Conservation (phyloP, 2,113 vertebrate genomes). For the Nipponia nippon region DNA sequence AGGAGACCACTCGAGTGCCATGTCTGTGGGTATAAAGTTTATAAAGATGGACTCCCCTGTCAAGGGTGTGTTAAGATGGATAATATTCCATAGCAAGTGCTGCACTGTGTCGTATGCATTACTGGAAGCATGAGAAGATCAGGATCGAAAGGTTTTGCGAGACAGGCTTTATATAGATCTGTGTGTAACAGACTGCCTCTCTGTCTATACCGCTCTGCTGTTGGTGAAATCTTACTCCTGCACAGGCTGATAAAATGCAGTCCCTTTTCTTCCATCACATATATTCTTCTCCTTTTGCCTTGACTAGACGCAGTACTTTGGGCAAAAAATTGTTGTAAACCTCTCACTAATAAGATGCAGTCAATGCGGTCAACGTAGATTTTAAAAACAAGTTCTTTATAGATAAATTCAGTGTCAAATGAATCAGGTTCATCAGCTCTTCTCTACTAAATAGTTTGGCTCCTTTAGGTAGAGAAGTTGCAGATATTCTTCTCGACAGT, state of each 20-base stretch:
- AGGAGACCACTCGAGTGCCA: not conserved
- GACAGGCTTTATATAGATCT: not conserved
- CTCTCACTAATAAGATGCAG: not conserved
- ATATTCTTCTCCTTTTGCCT: not conserved
- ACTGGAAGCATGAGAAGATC: not conserved
- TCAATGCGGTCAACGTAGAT: rapidly evolving
- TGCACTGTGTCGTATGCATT: not conserved
- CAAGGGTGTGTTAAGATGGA: conserved; percentile 16
- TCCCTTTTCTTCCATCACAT: not conserved
- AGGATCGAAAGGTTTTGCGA: not conserved
- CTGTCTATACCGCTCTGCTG: not conserved
- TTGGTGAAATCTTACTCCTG: not conserved
- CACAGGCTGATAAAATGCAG: not conserved
- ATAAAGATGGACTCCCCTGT: conserved; percentile 8
- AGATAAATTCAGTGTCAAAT: not conserved
- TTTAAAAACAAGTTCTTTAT: not conserved
- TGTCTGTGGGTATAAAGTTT: not conserved
- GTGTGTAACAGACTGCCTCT: not conserved
- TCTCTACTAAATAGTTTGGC: not conserved
- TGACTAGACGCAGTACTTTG: not conserved
- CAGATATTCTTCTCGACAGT: not conserved
- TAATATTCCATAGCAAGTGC: not conserved
- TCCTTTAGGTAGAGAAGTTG: not conserved
- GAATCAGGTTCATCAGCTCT: not conserved
- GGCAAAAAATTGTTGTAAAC: not conserved